phyloP scores from a whole-genome alignment of 2,113 vertebrate genomes.

The Nothobranchius kuhntae region DNA sequence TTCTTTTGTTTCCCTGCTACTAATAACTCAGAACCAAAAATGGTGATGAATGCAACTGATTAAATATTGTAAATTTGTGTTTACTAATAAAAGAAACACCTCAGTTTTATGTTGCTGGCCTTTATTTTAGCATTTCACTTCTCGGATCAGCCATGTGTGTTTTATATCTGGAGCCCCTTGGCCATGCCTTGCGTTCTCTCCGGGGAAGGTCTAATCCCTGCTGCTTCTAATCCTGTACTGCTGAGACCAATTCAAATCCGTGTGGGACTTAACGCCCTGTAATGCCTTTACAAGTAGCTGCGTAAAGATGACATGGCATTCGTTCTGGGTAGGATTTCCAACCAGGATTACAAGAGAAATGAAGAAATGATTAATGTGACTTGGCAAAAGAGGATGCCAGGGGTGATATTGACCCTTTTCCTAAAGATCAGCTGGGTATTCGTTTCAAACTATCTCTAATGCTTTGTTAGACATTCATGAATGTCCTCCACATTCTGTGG shows the following conservation, averaged over 20 bases:
- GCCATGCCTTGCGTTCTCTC: conserved; percentile 46
- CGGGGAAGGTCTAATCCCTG: conserved; percentile 82
- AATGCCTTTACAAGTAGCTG: conserved; percentile 82
- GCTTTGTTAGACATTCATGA: conserved; percentile 26
- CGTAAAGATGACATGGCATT: conserved; percentile 83
- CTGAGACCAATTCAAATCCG: conserved; percentile 79
- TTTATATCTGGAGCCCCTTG: conserved; percentile 43
- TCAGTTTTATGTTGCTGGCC: not conserved
- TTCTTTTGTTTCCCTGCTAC: not conserved
- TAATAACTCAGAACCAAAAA: not conserved
- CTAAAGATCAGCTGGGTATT: conserved; percentile 20
- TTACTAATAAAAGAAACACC: not conserved
- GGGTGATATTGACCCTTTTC: conserved; percentile 27
- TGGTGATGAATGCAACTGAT: not conserved
- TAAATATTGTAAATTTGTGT: not conserved
- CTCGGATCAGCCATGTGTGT: conserved; percentile 23
- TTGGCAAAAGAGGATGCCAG: conserved; percentile 51
- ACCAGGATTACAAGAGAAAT: conserved; percentile 82
- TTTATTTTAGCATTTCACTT: not conserved
- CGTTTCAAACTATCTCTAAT: conserved; percentile 38
- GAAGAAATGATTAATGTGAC: conserved; percentile 84
- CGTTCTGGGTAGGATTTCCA: conserved; percentile 80
- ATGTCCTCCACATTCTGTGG: not conserved
- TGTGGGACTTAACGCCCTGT: conserved; percentile 79
- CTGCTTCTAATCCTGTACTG: conserved; percentile 83